These are phyloP conservation scores for Chelonoidis abingdonii DNA, from an alignment of 2,113 vertebrate species.

Conservation along the genomic window DNA sequence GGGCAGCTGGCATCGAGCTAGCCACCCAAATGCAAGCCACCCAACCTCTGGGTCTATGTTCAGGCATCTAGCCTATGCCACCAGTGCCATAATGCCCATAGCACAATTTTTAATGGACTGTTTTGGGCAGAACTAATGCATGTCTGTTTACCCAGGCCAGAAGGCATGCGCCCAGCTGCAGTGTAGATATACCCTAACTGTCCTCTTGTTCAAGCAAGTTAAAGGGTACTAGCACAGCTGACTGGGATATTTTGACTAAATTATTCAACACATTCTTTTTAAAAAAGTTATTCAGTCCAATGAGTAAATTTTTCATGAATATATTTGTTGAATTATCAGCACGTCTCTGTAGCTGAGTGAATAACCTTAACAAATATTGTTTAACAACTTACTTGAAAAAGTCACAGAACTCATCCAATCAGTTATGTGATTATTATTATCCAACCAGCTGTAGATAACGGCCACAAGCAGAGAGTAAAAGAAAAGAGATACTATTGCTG, in stretches of 20 bases:
- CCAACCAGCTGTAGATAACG: slow-evolving; percentile 4
- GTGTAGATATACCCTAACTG: not conserved
- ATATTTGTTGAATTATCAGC: not conserved
- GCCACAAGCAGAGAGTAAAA: not conserved
- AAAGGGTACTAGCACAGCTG: not conserved
- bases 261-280: not conserved
- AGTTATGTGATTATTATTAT: slow-evolving; percentile 17
- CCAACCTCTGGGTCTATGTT: not conserved
- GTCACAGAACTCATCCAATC: slow-evolving; percentile 15
- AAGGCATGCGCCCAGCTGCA: not conserved
- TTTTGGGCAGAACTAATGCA: not conserved
- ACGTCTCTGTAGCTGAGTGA: not conserved
- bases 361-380: not conserved
- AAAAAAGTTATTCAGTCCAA: not conserved
- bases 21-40: not conserved
- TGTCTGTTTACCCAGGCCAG: not conserved
- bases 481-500: not conserved
- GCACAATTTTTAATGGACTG: not conserved
- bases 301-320: not conserved
- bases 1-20: not conserved
- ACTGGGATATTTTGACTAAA: not conserved
- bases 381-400: not conserved
- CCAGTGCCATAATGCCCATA: not conserved
- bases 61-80: not conserved
- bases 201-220: not conserved